Percentiles rank a stretch among this genome's conserved stretches.
Evolutionary conservation across 2,888 invertebrate genomes (phyloP).

Genomic region (Drosophila dives): DNA sequence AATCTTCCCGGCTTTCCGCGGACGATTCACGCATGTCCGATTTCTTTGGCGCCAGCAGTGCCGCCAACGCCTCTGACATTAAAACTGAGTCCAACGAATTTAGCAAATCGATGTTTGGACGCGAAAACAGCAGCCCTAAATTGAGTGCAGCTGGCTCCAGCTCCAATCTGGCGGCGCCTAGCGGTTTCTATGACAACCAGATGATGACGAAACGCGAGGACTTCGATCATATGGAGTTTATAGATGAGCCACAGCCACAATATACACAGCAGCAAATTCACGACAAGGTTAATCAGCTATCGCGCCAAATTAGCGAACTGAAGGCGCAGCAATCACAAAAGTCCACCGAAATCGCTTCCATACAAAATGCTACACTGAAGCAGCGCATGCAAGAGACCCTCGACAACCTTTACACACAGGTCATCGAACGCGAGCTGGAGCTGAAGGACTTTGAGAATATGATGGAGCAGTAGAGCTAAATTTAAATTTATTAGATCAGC

Average conservation of each 20-base stretch:
- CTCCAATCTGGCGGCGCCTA: slow-evolving; percentile 80
- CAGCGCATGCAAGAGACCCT: slow-evolving; percentile 93
- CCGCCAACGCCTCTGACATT: slow-evolving; percentile 56
- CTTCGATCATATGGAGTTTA: slow-evolving; percentile 81
- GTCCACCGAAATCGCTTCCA: slow-evolving; percentile 92
- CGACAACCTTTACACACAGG: slow-evolving; percentile 91
- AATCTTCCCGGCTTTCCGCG: slow-evolving; percentile 90
- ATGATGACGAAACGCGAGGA: slow-evolving; percentile 74
- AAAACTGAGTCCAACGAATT: slow-evolving; percentile 82
- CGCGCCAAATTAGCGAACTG: slow-evolving; percentile 90
- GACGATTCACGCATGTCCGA: slow-evolving; percentile 91
- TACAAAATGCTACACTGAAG: slow-evolving; percentile 92
- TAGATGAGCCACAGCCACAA: slow-evolving; percentile 77
- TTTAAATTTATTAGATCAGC: background rate
- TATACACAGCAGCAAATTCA: slow-evolving; percentile 86
- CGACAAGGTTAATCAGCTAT: slow-evolving; percentile 89
- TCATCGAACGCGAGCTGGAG: slow-evolving; percentile 91
- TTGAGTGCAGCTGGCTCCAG: slow-evolving; percentile 81
- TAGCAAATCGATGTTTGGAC: slow-evolving; percentile 82
- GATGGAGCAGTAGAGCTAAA: slow-evolving; percentile 61
- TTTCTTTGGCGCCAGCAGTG: slow-evolving; percentile 86
- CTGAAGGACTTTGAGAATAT: slow-evolving; percentile 83
- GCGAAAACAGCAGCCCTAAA: slow-evolving; percentile 70
- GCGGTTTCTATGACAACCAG: slow-evolving; percentile 80
- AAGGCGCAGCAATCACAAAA: slow-evolving; percentile 91